Evolutionary conservation across 2,113 vertebrate genomes (phyloP), one percentile per base, ranked within the genome.

Genomic region (Vombatus ursinus): DNA sequence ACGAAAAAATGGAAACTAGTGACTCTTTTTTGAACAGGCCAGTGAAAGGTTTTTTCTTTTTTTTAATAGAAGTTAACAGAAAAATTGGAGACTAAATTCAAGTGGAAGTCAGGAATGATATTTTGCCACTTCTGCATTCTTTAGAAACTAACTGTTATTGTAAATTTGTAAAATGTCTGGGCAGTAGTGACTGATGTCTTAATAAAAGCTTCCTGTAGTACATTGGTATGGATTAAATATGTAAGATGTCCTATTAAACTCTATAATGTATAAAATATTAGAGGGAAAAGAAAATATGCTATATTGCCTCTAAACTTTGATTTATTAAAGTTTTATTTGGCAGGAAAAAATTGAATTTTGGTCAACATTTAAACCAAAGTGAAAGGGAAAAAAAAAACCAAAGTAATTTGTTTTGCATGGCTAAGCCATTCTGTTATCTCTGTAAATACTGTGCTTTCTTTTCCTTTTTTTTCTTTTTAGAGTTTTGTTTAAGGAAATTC

Each of bases 331-430:
- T 97, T 99, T 98, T 98, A 98, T 98, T 98, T 98, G 98, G 98
- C 98, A 98, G 97, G 97, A 97, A 97, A 97, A 96, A 98, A 97
- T 95, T 97, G 91, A 96, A 98, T 98, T 96, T 98, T 99, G 99
- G 98, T 99, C 98, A 99, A 99, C 99, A 99, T 99, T 99, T 98
- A 99, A 99, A 99, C 99, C 99, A 99, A 99, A 99, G 99, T 99
- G 98, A 99, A 99, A 99, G 97, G 98, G 98, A 96, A 97, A 97
- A 84, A 31, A 95, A 95, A 98, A 98, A 99, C 98, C 99, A 99
- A 99, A 99, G 99, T 99, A 95, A 97, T 97, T 98, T 99, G 98
- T 98, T 98, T 98, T 98, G 98, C 98, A 98, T 98, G 98, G 98
- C 98, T 98, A 98, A 98, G 98, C 98, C 98, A 98, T 98, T 98